Percentiles rank a stretch among this genome's conserved stretches.
Conservation (phyloP, 2,113 vertebrate species). For the Lamprologus ornatipinnis region DNA sequence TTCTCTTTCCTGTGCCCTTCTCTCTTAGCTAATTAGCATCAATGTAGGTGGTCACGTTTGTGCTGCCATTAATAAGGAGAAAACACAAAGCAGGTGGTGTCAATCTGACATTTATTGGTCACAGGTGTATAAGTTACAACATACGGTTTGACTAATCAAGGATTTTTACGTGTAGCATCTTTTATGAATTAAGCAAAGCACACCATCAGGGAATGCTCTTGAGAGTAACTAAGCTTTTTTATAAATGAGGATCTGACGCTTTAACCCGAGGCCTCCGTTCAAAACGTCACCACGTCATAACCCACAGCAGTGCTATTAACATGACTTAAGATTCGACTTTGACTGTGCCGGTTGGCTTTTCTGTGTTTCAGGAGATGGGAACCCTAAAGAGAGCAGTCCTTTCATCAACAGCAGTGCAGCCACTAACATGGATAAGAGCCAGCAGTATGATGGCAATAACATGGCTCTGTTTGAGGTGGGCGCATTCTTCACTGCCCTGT, state of each 20-base stretch:
- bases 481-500: neutral
- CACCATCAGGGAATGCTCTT: neutral
- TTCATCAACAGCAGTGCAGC: conserved; percentile 91
- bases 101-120: neutral
- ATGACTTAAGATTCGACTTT: neutral
- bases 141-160: neutral
- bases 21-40: neutral
- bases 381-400: conserved; percentile 92
- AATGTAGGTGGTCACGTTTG: neutral
- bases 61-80: neutral
- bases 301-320: neutral
- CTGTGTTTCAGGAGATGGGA: conserved; percentile 80
- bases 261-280: neutral
- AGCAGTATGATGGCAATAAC: conserved; percentile 91
- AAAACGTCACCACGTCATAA: neutral
- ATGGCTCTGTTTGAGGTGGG: conserved; percentile 93
- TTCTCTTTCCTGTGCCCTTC: neutral
- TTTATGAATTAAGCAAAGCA: neutral
- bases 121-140: neutral
- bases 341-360: neutral
- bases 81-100: neutral
- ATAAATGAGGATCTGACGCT: neutral
- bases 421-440: conserved; percentile 84
- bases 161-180: neutral
- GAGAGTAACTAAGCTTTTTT: neutral